Conservation (phyloP, 2,797 vertebrate genomes). For the Diceros bicornis region DNA sequence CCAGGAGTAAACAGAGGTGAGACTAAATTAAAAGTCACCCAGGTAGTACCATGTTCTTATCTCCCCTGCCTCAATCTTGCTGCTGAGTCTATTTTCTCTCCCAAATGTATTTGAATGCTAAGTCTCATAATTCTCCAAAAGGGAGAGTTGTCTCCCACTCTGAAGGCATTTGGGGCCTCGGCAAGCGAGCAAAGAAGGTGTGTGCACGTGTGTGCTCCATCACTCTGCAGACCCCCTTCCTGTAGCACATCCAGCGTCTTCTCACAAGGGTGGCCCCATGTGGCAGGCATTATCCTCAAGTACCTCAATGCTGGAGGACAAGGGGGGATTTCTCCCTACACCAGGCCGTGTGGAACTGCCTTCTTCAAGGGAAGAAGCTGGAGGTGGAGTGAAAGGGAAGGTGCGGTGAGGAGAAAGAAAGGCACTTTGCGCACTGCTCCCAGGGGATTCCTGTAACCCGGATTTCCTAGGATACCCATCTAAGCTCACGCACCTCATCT, state of each 20-base stretch:
- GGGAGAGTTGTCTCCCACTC: not conserved
- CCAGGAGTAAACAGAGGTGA: not conserved
- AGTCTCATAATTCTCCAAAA: not conserved
- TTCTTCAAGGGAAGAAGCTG: not conserved
- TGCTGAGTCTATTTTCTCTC: not conserved
- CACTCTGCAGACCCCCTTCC: too few species aligned
- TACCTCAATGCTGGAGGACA: not conserved
- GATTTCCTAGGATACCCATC: not conserved
- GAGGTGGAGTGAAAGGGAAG: not conserved
- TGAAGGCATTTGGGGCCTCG: not conserved
- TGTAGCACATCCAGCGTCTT: not conserved
- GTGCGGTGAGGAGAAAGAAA: not conserved
- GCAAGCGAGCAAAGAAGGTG: not conserved
- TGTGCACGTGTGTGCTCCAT: fast-evolving
- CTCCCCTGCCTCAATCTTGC: not conserved
- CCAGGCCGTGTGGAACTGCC: not conserved
- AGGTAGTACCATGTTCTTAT: not conserved
- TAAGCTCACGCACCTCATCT: not conserved
- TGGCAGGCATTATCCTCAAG: not conserved
- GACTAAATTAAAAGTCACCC: not conserved
- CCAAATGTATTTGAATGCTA: not conserved
- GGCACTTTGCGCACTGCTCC: fast-evolving
- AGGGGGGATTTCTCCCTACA: not conserved
- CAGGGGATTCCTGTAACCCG: not conserved
- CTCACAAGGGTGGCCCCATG: not conserved